Evolutionary conservation across 2,888 invertebrate genomes (phyloP).

Genomic region (Polyommatus icarus): DNA sequence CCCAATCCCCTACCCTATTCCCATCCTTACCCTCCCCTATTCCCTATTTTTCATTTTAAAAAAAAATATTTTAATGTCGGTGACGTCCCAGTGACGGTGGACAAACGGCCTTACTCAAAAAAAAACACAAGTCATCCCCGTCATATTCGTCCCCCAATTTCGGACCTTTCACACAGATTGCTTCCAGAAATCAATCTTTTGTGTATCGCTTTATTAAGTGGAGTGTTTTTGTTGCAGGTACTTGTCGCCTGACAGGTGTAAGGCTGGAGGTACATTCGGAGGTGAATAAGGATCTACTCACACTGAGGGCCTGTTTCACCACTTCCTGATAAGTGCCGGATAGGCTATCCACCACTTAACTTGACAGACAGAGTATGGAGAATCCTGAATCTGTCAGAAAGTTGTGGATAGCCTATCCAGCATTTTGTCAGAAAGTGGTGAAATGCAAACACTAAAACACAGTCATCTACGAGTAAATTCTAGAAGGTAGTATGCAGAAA

Average conservation of each 20-base stretch:
- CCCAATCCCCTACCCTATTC: no score
- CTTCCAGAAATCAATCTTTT: conserved; percentile 32
- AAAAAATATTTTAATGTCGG: no score
- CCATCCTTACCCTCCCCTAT: no score
- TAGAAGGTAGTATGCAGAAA: not conserved
- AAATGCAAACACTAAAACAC: not conserved
- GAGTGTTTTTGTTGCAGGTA: conserved; percentile 33
- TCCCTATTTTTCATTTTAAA: no score
- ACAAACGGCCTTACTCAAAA: not conserved
- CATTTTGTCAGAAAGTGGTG: no score
- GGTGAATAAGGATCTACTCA: not conserved
- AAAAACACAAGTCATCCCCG: not conserved
- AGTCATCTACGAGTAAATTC: not conserved
- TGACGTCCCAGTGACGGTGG: no score
- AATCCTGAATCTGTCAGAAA: no score
- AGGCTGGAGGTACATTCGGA: not conserved
- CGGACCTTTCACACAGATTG: conserved; percentile 31
- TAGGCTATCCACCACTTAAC: no score
- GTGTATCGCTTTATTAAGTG: conserved; percentile 32
- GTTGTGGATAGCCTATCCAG: no score
- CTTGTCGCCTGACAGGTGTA: conserved; percentile 32
- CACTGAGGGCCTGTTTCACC: no score
- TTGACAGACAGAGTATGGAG: no score
- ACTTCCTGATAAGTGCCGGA: no score
- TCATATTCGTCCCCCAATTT: conserved; percentile 22